A percentile compares a stretch with the other conserved stretches of the same genome.
phyloP scores from a whole-genome alignment of 2,888 invertebrate genomes.

The Ypsolopha scabrella region DNA sequence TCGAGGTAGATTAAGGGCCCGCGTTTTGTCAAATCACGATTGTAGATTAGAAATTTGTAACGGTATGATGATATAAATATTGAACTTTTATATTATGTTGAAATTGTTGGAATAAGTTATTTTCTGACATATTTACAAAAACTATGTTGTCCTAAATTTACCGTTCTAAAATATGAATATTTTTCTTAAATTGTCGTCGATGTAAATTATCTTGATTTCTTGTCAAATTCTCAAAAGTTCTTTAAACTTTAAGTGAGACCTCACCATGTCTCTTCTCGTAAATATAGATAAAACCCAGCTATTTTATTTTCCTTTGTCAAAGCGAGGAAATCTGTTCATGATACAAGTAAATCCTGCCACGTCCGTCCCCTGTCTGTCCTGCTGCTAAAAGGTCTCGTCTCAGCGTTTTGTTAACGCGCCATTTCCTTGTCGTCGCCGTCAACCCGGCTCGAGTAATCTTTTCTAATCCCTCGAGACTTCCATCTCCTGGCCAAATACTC shows the following conservation, averaged over 20 bases:
- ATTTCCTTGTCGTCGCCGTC: conserved; percentile 57
- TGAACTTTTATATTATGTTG: neutral
- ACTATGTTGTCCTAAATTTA: too few relatives aligned
- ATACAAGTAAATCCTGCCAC: conserved; percentile 62
- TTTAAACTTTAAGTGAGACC: neutral
- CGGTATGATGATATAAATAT: neutral
- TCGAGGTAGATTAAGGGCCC: conserved; percentile 2
- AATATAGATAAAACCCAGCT: conserved; percentile 35
- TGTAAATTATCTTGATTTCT: neutral
- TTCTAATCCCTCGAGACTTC: conserved; percentile 39
- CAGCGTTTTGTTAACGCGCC: conserved; percentile 57
- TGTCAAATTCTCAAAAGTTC: neutral
- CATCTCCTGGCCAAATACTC: conserved; percentile 14
- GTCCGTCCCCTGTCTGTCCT: conserved; percentile 53
- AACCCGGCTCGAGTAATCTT: conserved; percentile 49
- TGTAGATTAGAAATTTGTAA: neutral
- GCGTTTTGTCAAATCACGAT: conserved; percentile 29
- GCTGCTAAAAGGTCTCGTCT: conserved; percentile 59
- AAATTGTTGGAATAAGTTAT: neutral
- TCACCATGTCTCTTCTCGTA: conserved; percentile 11
- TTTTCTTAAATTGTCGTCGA: neutral
- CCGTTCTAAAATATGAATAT: too few relatives aligned
- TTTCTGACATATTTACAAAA: neutral
- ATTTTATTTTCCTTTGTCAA: conserved; percentile 52
- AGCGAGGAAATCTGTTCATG: conserved; percentile 61